Conservation (phyloP, 2,797 vertebrate genomes). For the Ara ararauna region DNA sequence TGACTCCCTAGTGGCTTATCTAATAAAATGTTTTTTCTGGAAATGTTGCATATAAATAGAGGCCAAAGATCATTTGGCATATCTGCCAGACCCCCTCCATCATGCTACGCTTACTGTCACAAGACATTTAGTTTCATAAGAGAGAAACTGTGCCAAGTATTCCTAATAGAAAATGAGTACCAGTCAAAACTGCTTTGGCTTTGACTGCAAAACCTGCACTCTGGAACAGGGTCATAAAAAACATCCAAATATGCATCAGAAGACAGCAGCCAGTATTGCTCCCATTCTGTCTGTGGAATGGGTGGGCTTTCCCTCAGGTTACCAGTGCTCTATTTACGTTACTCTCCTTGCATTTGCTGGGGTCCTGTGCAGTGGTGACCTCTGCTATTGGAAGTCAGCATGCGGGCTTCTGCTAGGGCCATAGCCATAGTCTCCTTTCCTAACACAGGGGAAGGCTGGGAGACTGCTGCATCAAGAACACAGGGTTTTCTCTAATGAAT, state of each 20-base stretch:
- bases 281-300: background rate
- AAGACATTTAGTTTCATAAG: constrained; percentile 31
- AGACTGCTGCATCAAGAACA: background rate
- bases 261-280: background rate
- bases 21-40: constrained; percentile 54
- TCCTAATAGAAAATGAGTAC: constrained; percentile 19
- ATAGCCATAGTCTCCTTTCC: background rate
- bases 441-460: background rate
- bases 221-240: background rate
- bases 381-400: background rate
- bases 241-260: background rate
- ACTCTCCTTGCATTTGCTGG: background rate
- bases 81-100: constrained; percentile 42
- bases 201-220: background rate
- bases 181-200: constrained; percentile 12
- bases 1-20: constrained; percentile 34
- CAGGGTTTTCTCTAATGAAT: background rate
- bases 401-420: background rate
- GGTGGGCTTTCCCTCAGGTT: background rate
- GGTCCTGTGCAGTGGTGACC: background rate
- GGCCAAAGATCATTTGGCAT: constrained; percentile 36
- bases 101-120: constrained; percentile 40
- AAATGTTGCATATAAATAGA: constrained; percentile 66
- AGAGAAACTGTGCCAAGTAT: constrained; percentile 16
- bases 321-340: background rate